Base-by-base conservation (phyloP, 2,797 vertebrate species). In the Phrynocephalus forsythii region DNA sequence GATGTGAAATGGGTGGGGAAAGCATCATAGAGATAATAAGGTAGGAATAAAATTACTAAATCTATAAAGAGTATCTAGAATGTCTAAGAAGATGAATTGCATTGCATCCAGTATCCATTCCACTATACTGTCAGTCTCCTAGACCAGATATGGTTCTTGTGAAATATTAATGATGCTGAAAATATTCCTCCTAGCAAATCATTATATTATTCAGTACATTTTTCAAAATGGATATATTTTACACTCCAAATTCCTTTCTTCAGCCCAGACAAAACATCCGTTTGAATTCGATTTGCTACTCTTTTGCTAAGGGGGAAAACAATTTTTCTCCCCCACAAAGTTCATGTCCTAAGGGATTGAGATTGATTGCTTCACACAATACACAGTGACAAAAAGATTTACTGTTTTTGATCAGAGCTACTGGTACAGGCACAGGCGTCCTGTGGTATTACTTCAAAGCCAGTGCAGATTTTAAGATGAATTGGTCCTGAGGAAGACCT, bases 301-400 rank as follows among this genome's bases (percentile, higher is more conserved):
- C 88, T 73, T 90, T 94, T 78, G 72, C 79, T 86, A 71, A 38
- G 72, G 86, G 68, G 81, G 15, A 94, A 88, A 95, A 91, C 75
- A 84, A 80, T 82, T 67, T 66, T 48, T 86, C 93, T 87, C 26
- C 18, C 85, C 44, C 33, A 26, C 48, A 87, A 95, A 94, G 86
- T 94, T 92, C 5, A 0, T 69, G 81, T 91, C 92, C 91, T 67
- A 1, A 94, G 81, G 87, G 94, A 94, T 83, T 91, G 91, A 96
- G 95, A 97, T 95, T 90, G 95, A 96, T 94, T 93, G 90, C 89
- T 95, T 96, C 89, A 92, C 89, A 91, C 92, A 93, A 94, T 87
- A 93, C 22, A 88, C 0, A 44, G 86, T 95, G 94, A 96, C 95
- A 97, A 94, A 96, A 94, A 96, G 94, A 96, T 95, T 95, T 97